These are phyloP conservation scores for Megalonaias nervosa DNA, from an alignment of 1,140 invertebrate genomes.

Conservation along the genomic window DNA sequence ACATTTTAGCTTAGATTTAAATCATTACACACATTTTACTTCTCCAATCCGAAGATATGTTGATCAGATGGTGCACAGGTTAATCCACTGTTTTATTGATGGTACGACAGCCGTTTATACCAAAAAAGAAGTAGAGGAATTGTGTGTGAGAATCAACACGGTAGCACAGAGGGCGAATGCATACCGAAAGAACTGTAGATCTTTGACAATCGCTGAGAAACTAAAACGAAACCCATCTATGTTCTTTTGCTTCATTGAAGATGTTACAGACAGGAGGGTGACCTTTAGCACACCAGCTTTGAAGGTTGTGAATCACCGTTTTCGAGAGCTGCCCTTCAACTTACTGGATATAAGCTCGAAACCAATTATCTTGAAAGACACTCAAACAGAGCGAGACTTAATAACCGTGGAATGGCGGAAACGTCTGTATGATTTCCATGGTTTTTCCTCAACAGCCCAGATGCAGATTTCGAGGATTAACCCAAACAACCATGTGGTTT, in stretches of 20 bases:
- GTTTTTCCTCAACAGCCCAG: not conserved
- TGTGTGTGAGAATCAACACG: conserved; percentile 41
- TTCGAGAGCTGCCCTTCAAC: conserved; percentile 1
- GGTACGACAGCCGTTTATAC: conserved; percentile 20
- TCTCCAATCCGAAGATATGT: conserved; percentile 93
- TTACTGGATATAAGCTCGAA: not conserved
- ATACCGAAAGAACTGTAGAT: conserved; percentile 34
- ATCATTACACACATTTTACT: conserved; percentile 80
- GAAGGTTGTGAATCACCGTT: not conserved
- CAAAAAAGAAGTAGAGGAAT: conserved; percentile 38
- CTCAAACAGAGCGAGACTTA: not conserved
- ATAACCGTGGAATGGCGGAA: conserved; percentile 4
- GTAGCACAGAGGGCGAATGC: conserved; percentile 26
- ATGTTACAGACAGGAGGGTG: conserved; percentile 5
- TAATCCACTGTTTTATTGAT: conserved; percentile 77
- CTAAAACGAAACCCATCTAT: conserved; percentile 29
- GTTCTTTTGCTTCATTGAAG: conserved; percentile 13
- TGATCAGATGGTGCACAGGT: conserved; percentile 90
- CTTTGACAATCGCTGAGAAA: conserved; percentile 25
- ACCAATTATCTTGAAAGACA: not conserved
- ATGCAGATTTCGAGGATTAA: not conserved
- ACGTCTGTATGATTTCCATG: conserved; percentile 1
- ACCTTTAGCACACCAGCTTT: conserved; percentile 7
- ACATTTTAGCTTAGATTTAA: conserved; percentile 65
- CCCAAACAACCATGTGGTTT: not conserved